phyloP scores from a whole-genome alignment of 2,113 vertebrate species.

The Nothoprocta perdicaria region DNA sequence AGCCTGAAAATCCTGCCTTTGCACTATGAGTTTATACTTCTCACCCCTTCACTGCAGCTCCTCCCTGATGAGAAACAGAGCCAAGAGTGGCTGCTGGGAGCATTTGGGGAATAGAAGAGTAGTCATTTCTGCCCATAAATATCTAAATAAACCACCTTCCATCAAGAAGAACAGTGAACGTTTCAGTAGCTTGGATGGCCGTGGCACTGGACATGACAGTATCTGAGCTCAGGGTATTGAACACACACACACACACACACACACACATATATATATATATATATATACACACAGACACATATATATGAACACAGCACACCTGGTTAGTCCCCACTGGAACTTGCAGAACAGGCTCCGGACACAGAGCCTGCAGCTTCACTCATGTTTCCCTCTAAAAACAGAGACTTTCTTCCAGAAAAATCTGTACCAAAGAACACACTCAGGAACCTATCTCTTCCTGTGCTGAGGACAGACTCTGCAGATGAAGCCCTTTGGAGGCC shows the following conservation, averaged over 20 bases:
- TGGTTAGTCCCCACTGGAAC: background rate
- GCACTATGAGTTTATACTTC: background rate
- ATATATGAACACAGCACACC: rapidly evolving
- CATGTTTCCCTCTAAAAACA: background rate
- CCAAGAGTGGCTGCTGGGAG: background rate
- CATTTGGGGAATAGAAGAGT: background rate
- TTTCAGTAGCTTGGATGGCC: background rate
- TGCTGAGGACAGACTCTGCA: background rate
- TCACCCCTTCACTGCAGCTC: background rate
- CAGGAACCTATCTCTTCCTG: background rate
- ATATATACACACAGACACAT: no score
- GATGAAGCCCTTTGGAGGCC: background rate
- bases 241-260: no score
- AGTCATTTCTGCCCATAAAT: background rate
- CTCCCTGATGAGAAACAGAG: background rate
- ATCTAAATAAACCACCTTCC: background rate
- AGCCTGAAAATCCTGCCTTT: background rate
- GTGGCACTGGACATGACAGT: no score
- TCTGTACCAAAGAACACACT: background rate
- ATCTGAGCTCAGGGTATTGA: rapidly evolving
- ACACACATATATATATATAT: no score
- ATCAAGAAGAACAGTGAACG: rapidly evolving
- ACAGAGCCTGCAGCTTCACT: background rate
- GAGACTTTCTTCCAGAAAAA: background rate
- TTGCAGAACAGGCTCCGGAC: background rate